Evolutionary conservation across 30 jellyfish, hydroid and myxozoan species (phyloP).

Genomic region (Hydractinia symbiolongicarpus): DNA sequence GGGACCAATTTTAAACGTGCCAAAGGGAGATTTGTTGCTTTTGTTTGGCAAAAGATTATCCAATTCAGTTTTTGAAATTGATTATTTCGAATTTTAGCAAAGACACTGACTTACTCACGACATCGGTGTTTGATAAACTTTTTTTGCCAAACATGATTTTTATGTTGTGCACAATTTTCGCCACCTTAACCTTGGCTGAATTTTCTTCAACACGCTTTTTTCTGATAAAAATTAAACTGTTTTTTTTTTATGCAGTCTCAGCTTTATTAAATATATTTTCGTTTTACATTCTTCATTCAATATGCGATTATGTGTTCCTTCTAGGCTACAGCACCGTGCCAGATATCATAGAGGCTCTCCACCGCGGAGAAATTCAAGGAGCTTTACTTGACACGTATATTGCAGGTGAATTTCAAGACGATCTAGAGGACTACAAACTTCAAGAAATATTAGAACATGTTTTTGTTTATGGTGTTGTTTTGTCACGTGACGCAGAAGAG

Average conservation of each 20-base stretch:
- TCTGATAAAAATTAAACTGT: neutral
- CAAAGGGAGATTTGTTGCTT: no score
- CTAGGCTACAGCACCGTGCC: constrained; percentile 71
- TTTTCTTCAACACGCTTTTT: no score
- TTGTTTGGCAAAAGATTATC: no score
- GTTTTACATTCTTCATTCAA: neutral
- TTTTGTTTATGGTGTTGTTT: constrained; percentile 87
- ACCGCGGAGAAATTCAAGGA: constrained; percentile 67
- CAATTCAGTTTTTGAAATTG: no score
- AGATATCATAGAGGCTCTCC: constrained; percentile 60
- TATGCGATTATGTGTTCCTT: neutral
- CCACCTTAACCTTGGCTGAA: no score
- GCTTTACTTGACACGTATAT: constrained; percentile 89
- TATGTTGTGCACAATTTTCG: no score
- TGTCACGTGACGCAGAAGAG: constrained; percentile 85
- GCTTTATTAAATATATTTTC: neutral
- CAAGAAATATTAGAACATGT: constrained; percentile 90
- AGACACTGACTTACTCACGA: no score
- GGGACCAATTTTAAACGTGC: no score
- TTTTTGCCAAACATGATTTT: no score
- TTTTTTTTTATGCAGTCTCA: no score
- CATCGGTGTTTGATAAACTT: no score
- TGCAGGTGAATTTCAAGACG: constrained; percentile 93
- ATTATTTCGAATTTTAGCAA: no score
- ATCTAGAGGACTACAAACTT: constrained; percentile 50